These are phyloP conservation scores for Holacanthus passer DNA, from an alignment of 2,113 vertebrate species.

Conservation along the genomic window DNA sequence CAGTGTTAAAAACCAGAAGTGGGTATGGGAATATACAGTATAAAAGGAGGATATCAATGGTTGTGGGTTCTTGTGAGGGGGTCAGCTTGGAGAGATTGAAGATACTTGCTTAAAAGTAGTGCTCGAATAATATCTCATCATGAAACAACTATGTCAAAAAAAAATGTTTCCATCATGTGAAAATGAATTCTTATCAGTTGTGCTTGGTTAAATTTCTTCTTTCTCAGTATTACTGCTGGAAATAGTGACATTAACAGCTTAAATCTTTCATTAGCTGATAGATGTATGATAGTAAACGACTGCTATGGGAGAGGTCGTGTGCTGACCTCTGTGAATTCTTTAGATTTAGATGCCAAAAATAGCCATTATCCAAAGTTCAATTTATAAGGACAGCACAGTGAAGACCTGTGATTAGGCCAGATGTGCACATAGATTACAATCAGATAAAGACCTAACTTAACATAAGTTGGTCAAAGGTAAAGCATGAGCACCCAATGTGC, in stretches of 20 bases:
- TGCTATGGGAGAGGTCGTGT: not conserved
- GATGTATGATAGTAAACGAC: not conserved
- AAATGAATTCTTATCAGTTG: not conserved
- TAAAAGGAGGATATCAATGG: not conserved
- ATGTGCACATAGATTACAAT: not conserved
- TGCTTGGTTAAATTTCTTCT: too few species aligned
- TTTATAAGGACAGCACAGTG: not conserved
- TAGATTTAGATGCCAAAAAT: not conserved
- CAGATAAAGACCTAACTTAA: constrained; percentile 31
- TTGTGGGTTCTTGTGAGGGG: not conserved
- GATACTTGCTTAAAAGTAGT: not conserved
- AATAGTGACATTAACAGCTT: not conserved
- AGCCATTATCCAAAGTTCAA: constrained; percentile 3
- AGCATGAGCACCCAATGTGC: not conserved
- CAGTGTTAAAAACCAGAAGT: not conserved
- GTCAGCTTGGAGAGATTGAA: not conserved
- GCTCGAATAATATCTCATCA: not conserved
- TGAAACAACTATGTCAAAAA: not conserved
- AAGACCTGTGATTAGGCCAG: not conserved
- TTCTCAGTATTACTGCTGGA: not conserved
- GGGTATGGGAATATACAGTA: not conserved
- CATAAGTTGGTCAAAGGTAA: constrained; percentile 45
- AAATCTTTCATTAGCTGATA: not conserved
- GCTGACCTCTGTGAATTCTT: constrained; percentile 1
- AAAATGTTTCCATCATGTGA: too few species aligned